Conservation (phyloP, 2,888 invertebrate genomes). For the Nemotelus pantherinus region DNA sequence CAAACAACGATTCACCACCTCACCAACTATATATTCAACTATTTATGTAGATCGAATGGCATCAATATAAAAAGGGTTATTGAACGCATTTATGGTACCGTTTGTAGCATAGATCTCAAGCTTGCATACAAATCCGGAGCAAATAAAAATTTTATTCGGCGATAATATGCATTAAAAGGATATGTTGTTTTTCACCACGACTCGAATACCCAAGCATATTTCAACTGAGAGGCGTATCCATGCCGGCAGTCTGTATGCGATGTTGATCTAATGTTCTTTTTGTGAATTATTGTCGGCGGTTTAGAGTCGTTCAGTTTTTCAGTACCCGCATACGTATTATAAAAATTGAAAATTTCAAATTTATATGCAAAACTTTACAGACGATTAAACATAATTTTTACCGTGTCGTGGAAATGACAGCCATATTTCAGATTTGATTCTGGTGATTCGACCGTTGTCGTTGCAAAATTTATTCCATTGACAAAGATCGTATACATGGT, state of each 20-base stretch:
- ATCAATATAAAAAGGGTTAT: slow-evolving; percentile 36
- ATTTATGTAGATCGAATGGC: slow-evolving; percentile 28
- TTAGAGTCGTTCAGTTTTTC: slow-evolving; percentile 27
- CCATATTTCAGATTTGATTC: not conserved
- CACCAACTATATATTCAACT: slow-evolving; percentile 3
- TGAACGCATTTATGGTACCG: slow-evolving; percentile 14
- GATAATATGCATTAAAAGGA: slow-evolving; percentile 39
- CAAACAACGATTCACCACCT: no score
- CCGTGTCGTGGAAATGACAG: not conserved
- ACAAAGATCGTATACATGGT: no score
- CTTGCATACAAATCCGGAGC: slow-evolving; percentile 24
- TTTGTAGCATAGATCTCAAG: slow-evolving; percentile 17
- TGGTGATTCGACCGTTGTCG: no score
- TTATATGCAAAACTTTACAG: slow-evolving; percentile 49
- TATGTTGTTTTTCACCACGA: slow-evolving; percentile 1
- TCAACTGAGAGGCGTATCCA: slow-evolving; percentile 26
- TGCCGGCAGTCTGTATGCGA: not conserved
- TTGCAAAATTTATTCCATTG: no score
- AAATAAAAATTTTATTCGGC: slow-evolving; percentile 33
- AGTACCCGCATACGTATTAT: slow-evolving; percentile 25
- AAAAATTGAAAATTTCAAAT: slow-evolving; percentile 46
- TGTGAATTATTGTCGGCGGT: slow-evolving; percentile 22
- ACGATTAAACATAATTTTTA: slow-evolving; percentile 46
- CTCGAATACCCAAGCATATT: slow-evolving; percentile 31
- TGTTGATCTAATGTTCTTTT: slow-evolving; percentile 21